phyloP scores from a whole-genome alignment of 2,797 vertebrate species.

The Antrozous pallidus region DNA sequence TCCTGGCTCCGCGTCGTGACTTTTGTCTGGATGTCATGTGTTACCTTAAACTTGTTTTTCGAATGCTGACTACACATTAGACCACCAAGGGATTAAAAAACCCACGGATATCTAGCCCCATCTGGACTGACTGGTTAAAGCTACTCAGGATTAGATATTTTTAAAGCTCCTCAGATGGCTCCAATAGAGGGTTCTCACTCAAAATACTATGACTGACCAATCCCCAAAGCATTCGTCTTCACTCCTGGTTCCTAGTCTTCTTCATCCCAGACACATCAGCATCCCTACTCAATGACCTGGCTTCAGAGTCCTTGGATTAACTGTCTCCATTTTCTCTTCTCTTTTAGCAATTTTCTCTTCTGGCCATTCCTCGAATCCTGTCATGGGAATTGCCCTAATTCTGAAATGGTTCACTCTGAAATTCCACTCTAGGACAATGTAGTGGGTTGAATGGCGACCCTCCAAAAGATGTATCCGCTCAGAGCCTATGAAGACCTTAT shows the following conservation, averaged over 20 bases:
- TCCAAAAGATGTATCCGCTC: neutral
- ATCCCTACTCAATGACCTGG: neutral
- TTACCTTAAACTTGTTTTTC: neutral
- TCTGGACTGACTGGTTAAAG: neutral
- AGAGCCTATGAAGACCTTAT: neutral
- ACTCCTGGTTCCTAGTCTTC: neutral
- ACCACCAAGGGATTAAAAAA: neutral
- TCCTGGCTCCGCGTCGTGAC: neutral
- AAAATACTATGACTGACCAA: neutral
- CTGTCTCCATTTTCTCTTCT: neutral
- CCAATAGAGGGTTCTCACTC: rapidly evolving
- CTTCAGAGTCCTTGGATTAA: neutral
- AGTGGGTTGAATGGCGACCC: neutral
- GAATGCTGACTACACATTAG: neutral
- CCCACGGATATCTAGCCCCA: neutral
- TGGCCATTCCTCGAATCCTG: neutral
- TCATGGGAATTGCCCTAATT: neutral
- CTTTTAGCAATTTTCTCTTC: neutral
- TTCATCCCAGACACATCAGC: neutral
- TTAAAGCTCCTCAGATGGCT: neutral
- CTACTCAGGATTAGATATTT: neutral
- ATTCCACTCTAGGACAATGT: neutral
- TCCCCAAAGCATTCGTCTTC: too few relatives aligned
- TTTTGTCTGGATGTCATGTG: neutral
- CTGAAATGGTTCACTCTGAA: neutral